Percentiles rank a stretch among this genome's conserved stretches.
Conservation (phyloP, 2,888 invertebrate genomes). For the Cerastis rubricosa region DNA sequence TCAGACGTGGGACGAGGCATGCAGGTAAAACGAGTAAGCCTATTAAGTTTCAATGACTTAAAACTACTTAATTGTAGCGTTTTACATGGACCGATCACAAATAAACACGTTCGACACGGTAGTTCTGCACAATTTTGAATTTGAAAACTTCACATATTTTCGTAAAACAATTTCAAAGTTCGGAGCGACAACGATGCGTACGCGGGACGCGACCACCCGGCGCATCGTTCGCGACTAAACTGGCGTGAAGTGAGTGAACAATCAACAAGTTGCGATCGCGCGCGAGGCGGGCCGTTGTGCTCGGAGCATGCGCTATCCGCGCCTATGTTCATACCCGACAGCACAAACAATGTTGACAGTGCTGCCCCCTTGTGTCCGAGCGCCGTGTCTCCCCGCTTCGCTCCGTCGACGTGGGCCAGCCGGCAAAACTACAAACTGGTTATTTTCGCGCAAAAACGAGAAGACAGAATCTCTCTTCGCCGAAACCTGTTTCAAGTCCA, state of each 20-base stretch:
- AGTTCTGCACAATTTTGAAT: slow-evolving; percentile 81
- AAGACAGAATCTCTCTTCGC: slow-evolving; percentile 75
- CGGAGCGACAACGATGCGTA: slow-evolving; percentile 79
- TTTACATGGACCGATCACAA: slow-evolving; percentile 81
- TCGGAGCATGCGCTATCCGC: slow-evolving; percentile 86
- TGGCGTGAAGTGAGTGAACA: slow-evolving; percentile 88
- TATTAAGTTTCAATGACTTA: slow-evolving; percentile 88
- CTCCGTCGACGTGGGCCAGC: slow-evolving; percentile 59
- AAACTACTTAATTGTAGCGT: slow-evolving; percentile 83
- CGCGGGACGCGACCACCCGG: slow-evolving; percentile 83
- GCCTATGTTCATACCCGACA: slow-evolving; percentile 84
- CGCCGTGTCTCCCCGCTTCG: slow-evolving; percentile 54
- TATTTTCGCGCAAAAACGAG: slow-evolving; percentile 89
- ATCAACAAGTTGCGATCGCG: slow-evolving; percentile 89
- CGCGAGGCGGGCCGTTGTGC: slow-evolving; percentile 83
- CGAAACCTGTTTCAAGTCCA: slow-evolving; percentile 71
- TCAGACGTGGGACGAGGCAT: slow-evolving; percentile 88
- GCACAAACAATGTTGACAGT: slow-evolving; percentile 80
- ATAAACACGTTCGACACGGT: slow-evolving; percentile 75
- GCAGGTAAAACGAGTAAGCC: slow-evolving; percentile 89
- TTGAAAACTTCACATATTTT: slow-evolving; percentile 89
- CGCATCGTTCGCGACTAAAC: slow-evolving; percentile 88
- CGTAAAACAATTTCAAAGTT: slow-evolving; percentile 89
- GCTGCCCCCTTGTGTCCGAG: slow-evolving; percentile 61
- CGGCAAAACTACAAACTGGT: slow-evolving; percentile 82